phyloP scores from a whole-genome alignment of 2,888 invertebrate species.

The Hypomecis atomaria region DNA sequence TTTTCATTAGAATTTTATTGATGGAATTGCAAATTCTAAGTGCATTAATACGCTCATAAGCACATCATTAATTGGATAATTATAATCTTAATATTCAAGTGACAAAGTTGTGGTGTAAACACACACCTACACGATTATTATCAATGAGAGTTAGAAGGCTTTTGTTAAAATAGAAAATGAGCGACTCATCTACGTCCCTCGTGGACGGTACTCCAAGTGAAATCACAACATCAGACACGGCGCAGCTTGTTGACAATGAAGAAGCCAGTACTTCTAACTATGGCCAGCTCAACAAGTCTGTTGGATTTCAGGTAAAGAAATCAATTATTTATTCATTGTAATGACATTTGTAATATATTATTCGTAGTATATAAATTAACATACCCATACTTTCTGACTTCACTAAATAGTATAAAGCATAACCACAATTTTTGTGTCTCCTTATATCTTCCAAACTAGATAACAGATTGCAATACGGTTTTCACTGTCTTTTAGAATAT shows the following conservation, averaged over 20 bases:
- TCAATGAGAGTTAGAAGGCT: slow-evolving; percentile 26
- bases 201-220: slow-evolving; percentile 60
- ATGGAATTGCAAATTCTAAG: background rate
- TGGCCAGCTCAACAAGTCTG: slow-evolving; percentile 65
- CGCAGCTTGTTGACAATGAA: slow-evolving; percentile 68
- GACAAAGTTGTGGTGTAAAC: background rate
- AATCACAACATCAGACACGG: slow-evolving; percentile 69
- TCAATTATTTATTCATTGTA: background rate
- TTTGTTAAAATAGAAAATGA: slow-evolving; percentile 55
- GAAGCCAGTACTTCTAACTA: slow-evolving; percentile 72
- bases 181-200: slow-evolving; percentile 55
- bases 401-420: too few species aligned
- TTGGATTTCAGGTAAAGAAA: slow-evolving; percentile 61
- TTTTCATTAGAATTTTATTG: background rate
- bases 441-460: too few species aligned
- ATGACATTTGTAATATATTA: too few species aligned
- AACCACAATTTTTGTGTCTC: too few species aligned
- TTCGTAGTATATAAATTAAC: too few species aligned
- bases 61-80: background rate
- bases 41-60: background rate
- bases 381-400: too few species aligned
- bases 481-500: too few species aligned
- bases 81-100: background rate
- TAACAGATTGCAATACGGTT: too few species aligned
- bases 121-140: background rate